Percentiles rank a stretch among this genome's conserved stretches.
phyloP scores from a whole-genome alignment of 2,113 vertebrate genomes.

The Mastomys natalensis region DNA sequence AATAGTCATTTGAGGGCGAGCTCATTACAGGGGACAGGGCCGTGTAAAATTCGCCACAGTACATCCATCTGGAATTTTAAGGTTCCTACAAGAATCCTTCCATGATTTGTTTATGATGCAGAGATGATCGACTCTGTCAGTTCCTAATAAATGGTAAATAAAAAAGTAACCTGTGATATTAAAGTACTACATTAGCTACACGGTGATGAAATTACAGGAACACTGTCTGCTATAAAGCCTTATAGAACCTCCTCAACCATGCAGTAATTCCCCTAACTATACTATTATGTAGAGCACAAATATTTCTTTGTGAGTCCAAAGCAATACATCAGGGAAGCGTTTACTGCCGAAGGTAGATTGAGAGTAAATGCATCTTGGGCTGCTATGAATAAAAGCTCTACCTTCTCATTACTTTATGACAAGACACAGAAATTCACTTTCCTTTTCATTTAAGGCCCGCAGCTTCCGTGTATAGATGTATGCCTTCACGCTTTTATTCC shows the following conservation, averaged over 20 bases:
- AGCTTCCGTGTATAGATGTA: slow-evolving; percentile 91
- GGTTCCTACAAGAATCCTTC: slow-evolving; percentile 80
- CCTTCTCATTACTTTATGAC: slow-evolving; percentile 93
- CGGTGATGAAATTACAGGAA: slow-evolving; percentile 92
- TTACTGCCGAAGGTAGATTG: slow-evolving; percentile 90
- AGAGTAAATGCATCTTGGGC: slow-evolving; percentile 90
- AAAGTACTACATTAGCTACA: slow-evolving; percentile 90
- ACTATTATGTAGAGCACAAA: slow-evolving; percentile 92
- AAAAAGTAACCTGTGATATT: slow-evolving; percentile 89
- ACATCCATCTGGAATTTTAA: slow-evolving; percentile 80
- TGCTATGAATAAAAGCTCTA: slow-evolving; percentile 93
- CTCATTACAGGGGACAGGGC: slow-evolving; percentile 73
- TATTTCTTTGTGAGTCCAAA: slow-evolving; percentile 92
- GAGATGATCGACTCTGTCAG: slow-evolving; percentile 91
- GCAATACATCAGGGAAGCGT: slow-evolving; percentile 92
- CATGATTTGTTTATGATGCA: slow-evolving; percentile 89
- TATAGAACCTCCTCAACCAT: slow-evolving; percentile 90
- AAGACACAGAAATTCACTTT: slow-evolving; percentile 95
- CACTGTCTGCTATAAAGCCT: slow-evolving; percentile 89
- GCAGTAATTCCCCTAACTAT: slow-evolving; percentile 91
- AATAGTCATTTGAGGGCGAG: slow-evolving; percentile 79
- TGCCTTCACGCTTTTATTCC: slow-evolving; percentile 94
- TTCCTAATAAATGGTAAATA: slow-evolving; percentile 91
- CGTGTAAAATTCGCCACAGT: slow-evolving; percentile 23
- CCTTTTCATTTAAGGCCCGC: slow-evolving; percentile 94